Evolutionary conservation across 2,888 invertebrate genomes (phyloP).

Genomic region (Hyposoter dolosus): DNA sequence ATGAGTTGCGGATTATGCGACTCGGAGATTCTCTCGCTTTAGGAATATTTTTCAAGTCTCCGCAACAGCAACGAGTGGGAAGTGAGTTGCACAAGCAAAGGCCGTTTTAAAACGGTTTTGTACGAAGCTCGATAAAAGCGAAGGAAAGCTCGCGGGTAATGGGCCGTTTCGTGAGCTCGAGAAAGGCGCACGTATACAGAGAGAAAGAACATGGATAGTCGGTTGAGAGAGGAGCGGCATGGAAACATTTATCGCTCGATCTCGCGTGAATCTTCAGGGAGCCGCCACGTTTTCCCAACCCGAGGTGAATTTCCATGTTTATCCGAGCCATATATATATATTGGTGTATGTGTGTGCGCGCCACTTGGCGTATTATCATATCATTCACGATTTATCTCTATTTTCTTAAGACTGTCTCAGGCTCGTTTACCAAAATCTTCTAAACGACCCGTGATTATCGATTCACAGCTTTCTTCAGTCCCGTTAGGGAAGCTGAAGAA

Average conservation of each 20-base stretch:
- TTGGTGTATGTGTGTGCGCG: neutral
- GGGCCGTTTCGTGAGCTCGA: slow-evolving; percentile 64
- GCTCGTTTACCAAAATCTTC: slow-evolving; percentile 21
- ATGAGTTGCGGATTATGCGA: neutral
- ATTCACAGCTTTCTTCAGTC: slow-evolving; percentile 14
- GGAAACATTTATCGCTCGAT: slow-evolving; percentile 68
- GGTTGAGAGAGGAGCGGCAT: slow-evolving; percentile 28
- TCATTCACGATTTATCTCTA: slow-evolving; percentile 44
- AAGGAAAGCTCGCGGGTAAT: slow-evolving; percentile 61
- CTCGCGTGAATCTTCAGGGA: slow-evolving; percentile 66
- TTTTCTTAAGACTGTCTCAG: slow-evolving; percentile 15
- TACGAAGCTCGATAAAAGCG: slow-evolving; percentile 47
- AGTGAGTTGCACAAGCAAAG: slow-evolving; percentile 35
- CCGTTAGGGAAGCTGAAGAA: neutral
- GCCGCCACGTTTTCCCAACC: slow-evolving; percentile 50
- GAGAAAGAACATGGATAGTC: slow-evolving; percentile 4
- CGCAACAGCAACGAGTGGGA: slow-evolving; percentile 21
- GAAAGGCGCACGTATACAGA: slow-evolving; percentile 47
- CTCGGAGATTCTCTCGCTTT: neutral
- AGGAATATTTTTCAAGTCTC: slow-evolving; percentile 24
- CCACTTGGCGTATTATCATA: slow-evolving; percentile 47
- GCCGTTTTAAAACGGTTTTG: slow-evolving; percentile 32
- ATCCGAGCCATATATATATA: slow-evolving; percentile 21
- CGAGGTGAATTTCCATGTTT: slow-evolving; percentile 42
- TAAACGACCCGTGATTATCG: slow-evolving; percentile 26